phyloP scores from a whole-genome alignment of 2,797 vertebrate genomes.

The Cryptoblepharus egeriae region DNA sequence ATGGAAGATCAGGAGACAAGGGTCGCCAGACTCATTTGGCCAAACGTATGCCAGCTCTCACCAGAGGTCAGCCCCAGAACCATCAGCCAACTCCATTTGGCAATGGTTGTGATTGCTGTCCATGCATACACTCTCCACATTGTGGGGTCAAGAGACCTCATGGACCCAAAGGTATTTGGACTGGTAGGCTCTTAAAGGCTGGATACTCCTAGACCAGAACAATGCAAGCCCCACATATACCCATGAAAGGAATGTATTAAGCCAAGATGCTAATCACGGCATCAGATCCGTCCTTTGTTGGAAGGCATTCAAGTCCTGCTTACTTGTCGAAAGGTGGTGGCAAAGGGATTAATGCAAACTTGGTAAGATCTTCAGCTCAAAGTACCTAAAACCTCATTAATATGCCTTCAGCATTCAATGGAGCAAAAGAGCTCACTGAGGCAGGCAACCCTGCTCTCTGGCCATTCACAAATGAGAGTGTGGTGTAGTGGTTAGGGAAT shows the following conservation, averaged over 20 bases:
- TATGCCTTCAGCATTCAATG: background rate
- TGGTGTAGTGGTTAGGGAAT: too few species aligned
- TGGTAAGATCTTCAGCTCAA: background rate
- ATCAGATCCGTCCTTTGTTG: background rate
- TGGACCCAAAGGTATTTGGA: background rate
- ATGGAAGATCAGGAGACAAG: too few species aligned
- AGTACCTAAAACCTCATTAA: fast-evolving
- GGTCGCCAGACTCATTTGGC: too few species aligned
- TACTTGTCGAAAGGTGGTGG: background rate
- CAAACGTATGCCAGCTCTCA: too few species aligned
- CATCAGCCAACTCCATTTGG: fast-evolving
- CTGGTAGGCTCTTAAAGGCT: background rate
- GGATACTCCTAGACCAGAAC: background rate
- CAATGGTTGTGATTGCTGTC: too few species aligned
- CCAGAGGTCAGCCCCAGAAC: background rate
- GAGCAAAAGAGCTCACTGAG: too few species aligned
- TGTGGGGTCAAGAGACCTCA: background rate
- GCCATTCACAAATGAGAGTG: too few species aligned
- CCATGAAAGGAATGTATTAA: background rate
- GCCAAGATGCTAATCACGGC: fast-evolving
- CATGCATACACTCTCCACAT: too few species aligned
- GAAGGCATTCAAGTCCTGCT: background rate
- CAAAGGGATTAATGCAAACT: background rate
- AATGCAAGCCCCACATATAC: fast-evolving
- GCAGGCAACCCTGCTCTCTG: too few species aligned